Base-by-base conservation (phyloP, 2,888 invertebrate species). In the Orgyia antiqua region DNA sequence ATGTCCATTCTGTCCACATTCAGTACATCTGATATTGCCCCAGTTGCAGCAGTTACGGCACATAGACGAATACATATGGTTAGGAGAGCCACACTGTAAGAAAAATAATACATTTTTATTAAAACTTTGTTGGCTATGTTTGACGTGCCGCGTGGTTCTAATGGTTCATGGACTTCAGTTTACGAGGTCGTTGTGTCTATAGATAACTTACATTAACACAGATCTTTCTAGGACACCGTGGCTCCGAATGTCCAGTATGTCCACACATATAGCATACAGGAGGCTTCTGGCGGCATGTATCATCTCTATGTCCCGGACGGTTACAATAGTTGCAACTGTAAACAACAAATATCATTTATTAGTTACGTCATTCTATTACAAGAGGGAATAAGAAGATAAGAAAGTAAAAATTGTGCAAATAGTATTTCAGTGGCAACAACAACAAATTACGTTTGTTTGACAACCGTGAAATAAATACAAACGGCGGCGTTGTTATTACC, bases 131-230 rank as follows among this genome's bases (percentile, higher is more conserved):
- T n/a, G n/a, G n/a, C n/a, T n/a, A n/a, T n/a, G n/a, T n/a, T n/a
- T n/a, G n/a, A n/a, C n/a, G n/a, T n/a, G n/a, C n/a, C n/a, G n/a
- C n/a, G n/a, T n/a, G n/a, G n/a, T n/a, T n/a, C n/a, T n/a, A n/a
- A n/a, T n/a, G n/a, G n/a, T n/a, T n/a, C n/a, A n/a, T n/a, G n/a
- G n/a, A n/a, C n/a, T n/a, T n/a, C n/a, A n/a, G n/a, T n/a, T n/a
- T n/a, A n/a, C n/a, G n/a, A n/a, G n/a, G n/a, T n/a, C n/a, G n/a
- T n/a, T n/a, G n/a, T n/a, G n/a, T n/a, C n/a, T n/a, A n/a, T n/a
- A n/a, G n/a, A n/a, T n/a, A n/a, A n/a, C 87, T 77, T 78, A 93
- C 93, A 58, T 91, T 90, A 35, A 92, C 84, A 52, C 93, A 93
- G 47, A 92, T 88, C 52, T 89, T 90, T 34, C 88, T 86, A 0